Conservation (phyloP, 2,113 vertebrate genomes). For the Tautogolabrus adspersus region DNA sequence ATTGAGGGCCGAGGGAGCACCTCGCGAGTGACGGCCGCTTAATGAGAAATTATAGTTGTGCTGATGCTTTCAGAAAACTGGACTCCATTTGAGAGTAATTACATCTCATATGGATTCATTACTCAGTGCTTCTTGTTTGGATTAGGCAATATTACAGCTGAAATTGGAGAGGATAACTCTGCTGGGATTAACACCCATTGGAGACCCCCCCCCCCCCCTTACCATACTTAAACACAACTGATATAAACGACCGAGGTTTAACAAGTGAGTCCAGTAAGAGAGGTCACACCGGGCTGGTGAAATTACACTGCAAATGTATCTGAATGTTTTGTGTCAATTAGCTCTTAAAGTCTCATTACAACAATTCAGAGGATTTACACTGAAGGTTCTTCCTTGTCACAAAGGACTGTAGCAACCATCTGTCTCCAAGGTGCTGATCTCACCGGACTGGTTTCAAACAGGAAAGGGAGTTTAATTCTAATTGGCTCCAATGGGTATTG, state of each 20-base stretch:
- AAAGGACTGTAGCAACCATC: not conserved
- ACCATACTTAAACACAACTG: not conserved
- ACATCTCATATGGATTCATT: slow-evolving; percentile 72
- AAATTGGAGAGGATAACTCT: slow-evolving; percentile 53
- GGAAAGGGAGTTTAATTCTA: not conserved
- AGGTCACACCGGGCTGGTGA: not conserved
- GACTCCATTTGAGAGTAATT: slow-evolving; percentile 66
- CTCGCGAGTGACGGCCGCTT: slow-evolving; percentile 63
- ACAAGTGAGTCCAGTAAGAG: not conserved
- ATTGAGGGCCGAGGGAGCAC: slow-evolving; percentile 61
- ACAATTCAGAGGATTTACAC: not conserved
- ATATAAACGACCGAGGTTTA: slow-evolving; percentile 22
- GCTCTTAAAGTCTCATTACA: not conserved
- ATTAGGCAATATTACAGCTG: slow-evolving; percentile 64
- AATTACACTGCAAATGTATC: not conserved
- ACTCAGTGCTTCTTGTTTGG: slow-evolving; percentile 49
- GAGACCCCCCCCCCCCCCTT: slow-evolving; percentile 1
- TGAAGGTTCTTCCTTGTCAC: not conserved
- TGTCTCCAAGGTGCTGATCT: not conserved
- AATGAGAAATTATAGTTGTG: slow-evolving; percentile 75
- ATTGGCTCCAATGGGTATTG: not conserved
- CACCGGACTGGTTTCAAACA: not conserved
- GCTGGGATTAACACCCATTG: slow-evolving; percentile 46
- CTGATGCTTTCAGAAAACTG: slow-evolving; percentile 64
- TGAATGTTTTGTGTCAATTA: slow-evolving; percentile 23